A percentile compares a stretch with the other conserved stretches of the same genome.
Conservation (phyloP, 2,797 vertebrate genomes). For the Silurus lanzhouensis region DNA sequence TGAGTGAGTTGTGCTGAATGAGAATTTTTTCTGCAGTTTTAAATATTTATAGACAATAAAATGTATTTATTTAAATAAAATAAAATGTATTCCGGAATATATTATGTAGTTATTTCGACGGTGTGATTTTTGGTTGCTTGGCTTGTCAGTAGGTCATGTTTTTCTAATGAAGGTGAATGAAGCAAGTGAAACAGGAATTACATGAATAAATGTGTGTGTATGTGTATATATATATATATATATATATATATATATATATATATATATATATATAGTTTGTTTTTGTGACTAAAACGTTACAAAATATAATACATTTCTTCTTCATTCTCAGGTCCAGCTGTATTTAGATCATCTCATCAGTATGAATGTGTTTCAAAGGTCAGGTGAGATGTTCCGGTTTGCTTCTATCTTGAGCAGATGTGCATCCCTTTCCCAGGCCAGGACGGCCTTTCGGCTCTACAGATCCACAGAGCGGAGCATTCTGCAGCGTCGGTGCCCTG, state of each 20-base stretch:
- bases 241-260: too few relatives aligned
- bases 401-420: slow-evolving; percentile 53
- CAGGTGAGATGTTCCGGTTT: slow-evolving; percentile 59
- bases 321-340: not conserved
- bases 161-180: not conserved
- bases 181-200: not conserved
- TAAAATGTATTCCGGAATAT: not conserved
- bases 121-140: not conserved
- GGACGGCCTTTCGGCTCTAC: not conserved
- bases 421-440: not conserved
- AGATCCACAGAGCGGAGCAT: not conserved
- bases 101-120: not conserved
- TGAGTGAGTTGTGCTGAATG: not conserved
- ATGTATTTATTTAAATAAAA: not conserved
- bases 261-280: not conserved
- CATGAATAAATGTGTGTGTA: not conserved
- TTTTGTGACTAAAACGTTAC: not conserved
- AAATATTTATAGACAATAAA: not conserved
- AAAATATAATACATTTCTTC: too few relatives aligned
- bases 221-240: too few relatives aligned
- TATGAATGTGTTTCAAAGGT: slow-evolving; percentile 58
- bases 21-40: not conserved
- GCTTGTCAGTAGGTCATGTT: not conserved
- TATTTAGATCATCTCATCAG: not conserved
- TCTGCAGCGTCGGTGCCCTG: not conserved